Percentiles rank a stretch among this genome's conserved stretches.
phyloP scores from a whole-genome alignment of 2,888 invertebrate species.

The Microchrysa polita region DNA sequence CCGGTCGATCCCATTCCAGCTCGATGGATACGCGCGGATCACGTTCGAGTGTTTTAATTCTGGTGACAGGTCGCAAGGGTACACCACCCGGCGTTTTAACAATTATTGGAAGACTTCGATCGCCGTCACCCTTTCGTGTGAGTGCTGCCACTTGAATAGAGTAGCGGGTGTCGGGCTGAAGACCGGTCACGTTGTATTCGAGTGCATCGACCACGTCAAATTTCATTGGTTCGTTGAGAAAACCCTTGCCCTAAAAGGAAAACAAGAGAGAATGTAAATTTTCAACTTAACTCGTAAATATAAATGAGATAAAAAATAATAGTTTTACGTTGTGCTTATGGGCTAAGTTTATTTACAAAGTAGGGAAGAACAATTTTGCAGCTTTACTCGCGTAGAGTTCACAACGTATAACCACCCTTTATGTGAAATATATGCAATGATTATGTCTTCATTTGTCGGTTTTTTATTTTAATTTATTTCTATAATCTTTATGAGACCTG shows the following conservation, averaged over 20 bases:
- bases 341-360: too few species aligned
- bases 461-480: too few species aligned
- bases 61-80: constrained; percentile 84
- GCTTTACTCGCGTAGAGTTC: too few species aligned
- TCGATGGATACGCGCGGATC: constrained; percentile 90
- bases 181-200: constrained; percentile 84
- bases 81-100: constrained; percentile 94
- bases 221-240: constrained; percentile 87
- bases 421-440: too few species aligned
- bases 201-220: constrained; percentile 86
- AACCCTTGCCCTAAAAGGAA: constrained; percentile 66
- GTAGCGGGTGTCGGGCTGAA: constrained; percentile 96
- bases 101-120: constrained; percentile 84
- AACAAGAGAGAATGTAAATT: too few species aligned
- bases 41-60: constrained; percentile 82
- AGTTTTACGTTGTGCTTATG: too few species aligned
- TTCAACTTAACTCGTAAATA: too few species aligned
- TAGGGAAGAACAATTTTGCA: too few species aligned
- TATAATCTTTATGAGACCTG: too few species aligned
- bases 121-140: constrained; percentile 96
- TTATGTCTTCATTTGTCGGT: too few species aligned
- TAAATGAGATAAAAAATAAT: too few species aligned
- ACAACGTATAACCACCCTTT: too few species aligned
- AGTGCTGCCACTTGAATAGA: constrained; percentile 94
- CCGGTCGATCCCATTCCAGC: constrained; percentile 91